A percentile compares a stretch with the other conserved stretches of the same genome.
Evolutionary conservation across 2,888 invertebrate species (phyloP).

Genomic region (Thereva nobilitata): DNA sequence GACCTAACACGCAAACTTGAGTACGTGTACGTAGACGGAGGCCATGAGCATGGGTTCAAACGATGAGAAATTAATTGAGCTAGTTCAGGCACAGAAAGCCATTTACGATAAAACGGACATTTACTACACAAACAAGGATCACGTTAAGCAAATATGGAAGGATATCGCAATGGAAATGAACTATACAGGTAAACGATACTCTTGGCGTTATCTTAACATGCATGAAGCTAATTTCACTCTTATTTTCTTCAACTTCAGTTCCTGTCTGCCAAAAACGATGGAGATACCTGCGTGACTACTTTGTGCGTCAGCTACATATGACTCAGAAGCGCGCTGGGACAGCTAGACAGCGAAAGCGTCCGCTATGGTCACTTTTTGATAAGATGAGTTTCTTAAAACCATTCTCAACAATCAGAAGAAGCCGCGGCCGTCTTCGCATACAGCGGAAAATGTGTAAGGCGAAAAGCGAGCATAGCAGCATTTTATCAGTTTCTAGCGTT

Average conservation of each 20-base stretch:
- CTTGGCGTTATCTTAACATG: not conserved
- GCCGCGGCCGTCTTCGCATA: not conserved
- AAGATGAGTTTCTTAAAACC: slow-evolving; percentile 39
- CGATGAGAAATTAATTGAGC: slow-evolving; percentile 43
- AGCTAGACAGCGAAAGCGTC: slow-evolving; percentile 21
- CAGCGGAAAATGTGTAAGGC: not conserved
- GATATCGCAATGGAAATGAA: slow-evolving; percentile 44
- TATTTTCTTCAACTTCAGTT: slow-evolving; percentile 37
- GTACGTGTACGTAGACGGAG: slow-evolving; percentile 3
- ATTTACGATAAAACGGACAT: slow-evolving; percentile 46
- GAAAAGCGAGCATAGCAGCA: slow-evolving; percentile 1
- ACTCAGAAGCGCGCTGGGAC: slow-evolving; percentile 25
- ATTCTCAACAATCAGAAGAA: slow-evolving; percentile 37
- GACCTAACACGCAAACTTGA: not conserved
- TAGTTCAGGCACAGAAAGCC: slow-evolving; percentile 43
- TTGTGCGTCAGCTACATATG: slow-evolving; percentile 45
- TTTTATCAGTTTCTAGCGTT: slow-evolving; percentile 20
- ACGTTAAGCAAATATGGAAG: slow-evolving; percentile 44
- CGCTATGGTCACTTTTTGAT: slow-evolving; percentile 38
- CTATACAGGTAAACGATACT: slow-evolving; percentile 42
- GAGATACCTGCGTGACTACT: slow-evolving; percentile 46
- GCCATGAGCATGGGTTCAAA: not conserved
- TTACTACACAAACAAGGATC: slow-evolving; percentile 44
- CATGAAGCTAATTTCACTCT: not conserved
- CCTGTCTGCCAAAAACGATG: slow-evolving; percentile 46